phyloP scores from a whole-genome alignment of 2,113 vertebrate species.

The Merops nubicus region DNA sequence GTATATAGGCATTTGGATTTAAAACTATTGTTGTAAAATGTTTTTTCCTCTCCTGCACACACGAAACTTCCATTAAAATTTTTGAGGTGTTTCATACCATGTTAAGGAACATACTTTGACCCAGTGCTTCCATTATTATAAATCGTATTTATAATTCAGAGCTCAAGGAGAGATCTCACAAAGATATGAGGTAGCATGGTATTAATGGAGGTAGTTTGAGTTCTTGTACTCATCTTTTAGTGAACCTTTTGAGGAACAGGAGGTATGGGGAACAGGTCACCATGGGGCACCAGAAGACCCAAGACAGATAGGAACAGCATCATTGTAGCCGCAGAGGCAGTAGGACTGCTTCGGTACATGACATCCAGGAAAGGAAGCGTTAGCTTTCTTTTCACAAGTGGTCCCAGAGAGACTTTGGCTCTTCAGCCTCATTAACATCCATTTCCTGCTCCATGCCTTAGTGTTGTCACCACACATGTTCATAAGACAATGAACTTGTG shows the following conservation, averaged over 20 bases:
- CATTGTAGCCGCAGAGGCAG: not conserved
- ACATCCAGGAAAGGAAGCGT: not conserved
- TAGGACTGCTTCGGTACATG: not conserved
- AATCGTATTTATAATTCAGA: not conserved
- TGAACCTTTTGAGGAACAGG: not conserved
- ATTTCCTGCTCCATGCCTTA: not conserved
- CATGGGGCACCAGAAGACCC: not conserved
- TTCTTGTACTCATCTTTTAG: not conserved
- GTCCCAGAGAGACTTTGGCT: conserved; percentile 4
- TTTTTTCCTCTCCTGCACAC: not conserved
- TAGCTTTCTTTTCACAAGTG: conserved; percentile 10
- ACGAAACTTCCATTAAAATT: not conserved
- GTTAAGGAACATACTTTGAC: not conserved
- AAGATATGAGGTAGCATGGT: not conserved
- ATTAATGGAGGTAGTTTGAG: not conserved
- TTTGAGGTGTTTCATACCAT: not conserved
- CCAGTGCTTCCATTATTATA: not conserved
- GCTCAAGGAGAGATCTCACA: not conserved
- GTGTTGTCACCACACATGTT: conserved; percentile 1
- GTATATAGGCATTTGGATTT: not conserved
- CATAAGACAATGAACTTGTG: not conserved
- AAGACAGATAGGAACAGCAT: not conserved
- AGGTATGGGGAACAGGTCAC: not conserved
- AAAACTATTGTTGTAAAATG: not conserved
- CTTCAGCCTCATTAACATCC: conserved; percentile 37